phyloP scores from a whole-genome alignment of 1,140 invertebrate genomes.

The Muscidifurax raptorellus region DNA sequence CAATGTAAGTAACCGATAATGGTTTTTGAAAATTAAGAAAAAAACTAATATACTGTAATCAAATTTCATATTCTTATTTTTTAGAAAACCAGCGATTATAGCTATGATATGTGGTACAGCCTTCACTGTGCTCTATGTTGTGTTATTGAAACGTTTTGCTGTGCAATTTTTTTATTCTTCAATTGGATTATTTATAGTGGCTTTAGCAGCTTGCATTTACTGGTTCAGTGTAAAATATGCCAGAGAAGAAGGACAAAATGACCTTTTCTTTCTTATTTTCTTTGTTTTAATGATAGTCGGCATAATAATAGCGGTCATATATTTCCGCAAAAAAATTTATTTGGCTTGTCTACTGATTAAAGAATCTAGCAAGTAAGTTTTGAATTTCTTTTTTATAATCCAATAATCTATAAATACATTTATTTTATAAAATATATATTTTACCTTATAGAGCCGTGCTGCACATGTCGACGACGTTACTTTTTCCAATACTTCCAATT shows the following conservation, averaged over 20 bases:
- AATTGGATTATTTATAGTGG: slow-evolving; percentile 82
- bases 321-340: slow-evolving; percentile 88
- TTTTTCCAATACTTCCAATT: slow-evolving; percentile 95
- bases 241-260: slow-evolving; percentile 76
- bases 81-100: slow-evolving; percentile 17
- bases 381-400: not conserved
- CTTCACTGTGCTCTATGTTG: slow-evolving; percentile 89
- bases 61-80: slow-evolving; percentile 42
- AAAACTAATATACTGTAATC: not conserved
- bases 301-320: slow-evolving; percentile 86
- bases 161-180: slow-evolving; percentile 91
- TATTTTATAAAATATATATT: slow-evolving; percentile 23
- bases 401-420: not conserved
- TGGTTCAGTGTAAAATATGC: slow-evolving; percentile 41
- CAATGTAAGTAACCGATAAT: not conserved
- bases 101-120: slow-evolving; percentile 72
- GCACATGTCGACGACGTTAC: slow-evolving; percentile 86
- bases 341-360: slow-evolving; percentile 94
- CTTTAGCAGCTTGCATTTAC: slow-evolving; percentile 81
- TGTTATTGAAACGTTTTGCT: slow-evolving; percentile 92
- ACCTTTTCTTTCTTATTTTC: slow-evolving; percentile 80
- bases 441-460: slow-evolving; percentile 86
- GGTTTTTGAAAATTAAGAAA: not conserved
- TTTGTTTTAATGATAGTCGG: slow-evolving; percentile 80
- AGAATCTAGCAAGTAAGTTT: slow-evolving; percentile 84